Evolutionary conservation across 1,140 invertebrate species (phyloP).

Genomic region (Heliconius nattereri): DNA sequence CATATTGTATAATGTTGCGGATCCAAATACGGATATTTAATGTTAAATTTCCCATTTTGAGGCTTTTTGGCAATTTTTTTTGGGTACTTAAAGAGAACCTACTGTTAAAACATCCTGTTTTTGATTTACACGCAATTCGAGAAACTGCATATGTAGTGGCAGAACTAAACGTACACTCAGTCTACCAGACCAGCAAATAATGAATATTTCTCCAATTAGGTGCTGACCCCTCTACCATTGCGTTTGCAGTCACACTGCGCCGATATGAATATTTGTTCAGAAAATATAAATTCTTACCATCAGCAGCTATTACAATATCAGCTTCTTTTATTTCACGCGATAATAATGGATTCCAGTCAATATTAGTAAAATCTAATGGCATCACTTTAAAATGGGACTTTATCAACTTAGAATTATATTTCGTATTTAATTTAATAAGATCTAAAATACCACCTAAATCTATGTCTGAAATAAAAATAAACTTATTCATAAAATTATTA

Average conservation of each 20-base stretch:
- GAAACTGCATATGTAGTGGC: no score
- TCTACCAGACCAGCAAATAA: not conserved
- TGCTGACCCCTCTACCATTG: not conserved
- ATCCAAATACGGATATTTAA: no score
- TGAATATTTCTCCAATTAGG: not conserved
- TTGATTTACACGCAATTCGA: no score
- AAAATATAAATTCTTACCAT: conserved; percentile 82
- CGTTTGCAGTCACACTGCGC: not conserved
- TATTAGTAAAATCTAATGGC: conserved; percentile 86
- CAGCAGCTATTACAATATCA: conserved; percentile 87
- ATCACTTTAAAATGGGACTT: conserved; percentile 80
- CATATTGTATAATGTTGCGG: no score
- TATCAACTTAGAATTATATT: conserved; percentile 83
- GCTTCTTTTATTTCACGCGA: conserved; percentile 79
- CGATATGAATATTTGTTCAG: not conserved
- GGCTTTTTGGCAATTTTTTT: no score
- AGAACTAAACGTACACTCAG: no score
- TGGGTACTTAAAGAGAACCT: no score
- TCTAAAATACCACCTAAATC: conserved; percentile 87
- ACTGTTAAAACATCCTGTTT: no score
- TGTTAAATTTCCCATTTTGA: no score
- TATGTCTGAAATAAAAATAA: conserved; percentile 84
- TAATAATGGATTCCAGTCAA: conserved; percentile 82
- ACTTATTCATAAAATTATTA: not conserved
- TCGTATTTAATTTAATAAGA: conserved; percentile 86